Evolutionary conservation across 2,888 invertebrate genomes (phyloP).

Genomic region (Nomada hirtipes): DNA sequence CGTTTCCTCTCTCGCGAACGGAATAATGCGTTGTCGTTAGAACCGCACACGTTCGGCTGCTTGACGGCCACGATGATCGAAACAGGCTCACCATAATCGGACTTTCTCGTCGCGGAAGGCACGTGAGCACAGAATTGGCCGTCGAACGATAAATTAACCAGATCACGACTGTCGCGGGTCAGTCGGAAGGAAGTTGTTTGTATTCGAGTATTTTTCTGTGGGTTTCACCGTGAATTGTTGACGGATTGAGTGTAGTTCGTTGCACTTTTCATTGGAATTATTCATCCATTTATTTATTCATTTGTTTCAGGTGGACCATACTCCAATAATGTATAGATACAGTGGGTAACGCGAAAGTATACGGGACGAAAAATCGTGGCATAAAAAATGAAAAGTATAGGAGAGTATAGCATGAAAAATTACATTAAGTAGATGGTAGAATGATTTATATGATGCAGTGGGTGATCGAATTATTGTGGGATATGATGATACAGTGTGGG

Average conservation of each 20-base stretch:
- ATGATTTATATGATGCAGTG: too few relatives aligned
- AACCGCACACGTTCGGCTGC: slow-evolving; percentile 26
- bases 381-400: too few relatives aligned
- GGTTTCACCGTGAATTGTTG: not conserved
- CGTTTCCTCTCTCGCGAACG: slow-evolving; percentile 40
- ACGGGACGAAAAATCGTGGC: too few relatives aligned
- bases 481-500: too few relatives aligned
- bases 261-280: not conserved
- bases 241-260: not conserved
- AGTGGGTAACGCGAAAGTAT: too few relatives aligned
- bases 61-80: slow-evolving; percentile 39
- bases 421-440: too few relatives aligned
- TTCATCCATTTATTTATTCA: not conserved
- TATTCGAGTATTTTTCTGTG: too few relatives aligned
- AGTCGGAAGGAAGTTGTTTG: slow-evolving; percentile 30
- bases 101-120: slow-evolving; percentile 49
- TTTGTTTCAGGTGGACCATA: too few relatives aligned
- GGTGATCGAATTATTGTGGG: too few relatives aligned
- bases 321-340: too few relatives aligned
- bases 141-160: slow-evolving; percentile 51
- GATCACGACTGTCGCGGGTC: slow-evolving; percentile 23
- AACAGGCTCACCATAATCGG: slow-evolving; percentile 44
- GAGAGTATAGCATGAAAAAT: too few relatives aligned
- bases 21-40: slow-evolving; percentile 62
- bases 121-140: slow-evolving; percentile 56